Evolutionary conservation across 2,113 vertebrate genomes (phyloP).

Genomic region (Salvelinus sp.): DNA sequence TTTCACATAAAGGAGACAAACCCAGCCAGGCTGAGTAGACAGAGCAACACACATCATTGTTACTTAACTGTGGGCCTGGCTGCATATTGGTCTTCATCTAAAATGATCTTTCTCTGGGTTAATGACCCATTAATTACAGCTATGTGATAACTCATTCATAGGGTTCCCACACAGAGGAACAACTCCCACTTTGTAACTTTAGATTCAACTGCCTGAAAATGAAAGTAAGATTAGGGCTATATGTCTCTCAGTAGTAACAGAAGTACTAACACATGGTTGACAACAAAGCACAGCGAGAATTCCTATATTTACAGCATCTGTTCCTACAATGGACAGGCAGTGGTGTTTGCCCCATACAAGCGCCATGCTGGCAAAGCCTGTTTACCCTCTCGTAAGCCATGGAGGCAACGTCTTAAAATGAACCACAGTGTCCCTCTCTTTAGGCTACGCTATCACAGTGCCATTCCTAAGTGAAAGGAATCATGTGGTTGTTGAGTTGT

Average conservation of each 20-base stretch:
- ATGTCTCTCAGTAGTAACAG: neutral
- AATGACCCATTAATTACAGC: neutral
- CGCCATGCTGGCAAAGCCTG: conserved; percentile 20
- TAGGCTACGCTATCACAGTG: no score
- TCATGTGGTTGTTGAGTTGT: no score
- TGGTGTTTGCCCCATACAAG: conserved; percentile 18
- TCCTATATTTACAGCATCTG: conserved; percentile 19
- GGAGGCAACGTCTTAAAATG: neutral
- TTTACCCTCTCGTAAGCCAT: conserved; percentile 6
- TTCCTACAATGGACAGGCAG: neutral
- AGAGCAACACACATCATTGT: neutral
- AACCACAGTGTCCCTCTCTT: neutral
- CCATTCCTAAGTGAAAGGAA: no score
- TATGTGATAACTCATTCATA: neutral
- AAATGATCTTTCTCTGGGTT: neutral
- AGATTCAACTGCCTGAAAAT: neutral
- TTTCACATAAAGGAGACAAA: neutral
- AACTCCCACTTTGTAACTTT: neutral
- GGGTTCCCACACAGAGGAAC: no score
- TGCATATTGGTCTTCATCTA: neutral
- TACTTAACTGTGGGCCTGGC: neutral
- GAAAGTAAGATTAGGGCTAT: no score
- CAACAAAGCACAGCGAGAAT: neutral
- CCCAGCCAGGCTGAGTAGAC: neutral
- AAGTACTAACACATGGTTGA: neutral